Conservation (phyloP, 2,113 vertebrate genomes). For the Gallinago paraguaiae region DNA sequence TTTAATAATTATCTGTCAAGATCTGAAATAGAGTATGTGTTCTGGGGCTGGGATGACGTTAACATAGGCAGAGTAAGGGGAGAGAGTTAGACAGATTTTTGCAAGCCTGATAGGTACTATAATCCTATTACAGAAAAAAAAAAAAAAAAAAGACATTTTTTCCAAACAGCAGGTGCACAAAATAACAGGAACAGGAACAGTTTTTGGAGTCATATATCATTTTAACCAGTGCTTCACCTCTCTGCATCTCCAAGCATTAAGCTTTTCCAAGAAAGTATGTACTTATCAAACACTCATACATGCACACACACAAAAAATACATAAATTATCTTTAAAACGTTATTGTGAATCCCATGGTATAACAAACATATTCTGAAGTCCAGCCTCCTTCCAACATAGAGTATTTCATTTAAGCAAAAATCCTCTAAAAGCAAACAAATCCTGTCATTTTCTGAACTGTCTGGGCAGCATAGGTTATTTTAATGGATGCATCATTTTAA, state of each 20-base stretch:
- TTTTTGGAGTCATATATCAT: not conserved
- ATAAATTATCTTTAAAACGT: not conserved
- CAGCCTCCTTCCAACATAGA: not conserved
- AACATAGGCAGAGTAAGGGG: not conserved
- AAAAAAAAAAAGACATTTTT: not conserved
- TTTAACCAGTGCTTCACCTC: not conserved
- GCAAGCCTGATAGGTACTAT: not conserved
- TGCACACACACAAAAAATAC: not conserved
- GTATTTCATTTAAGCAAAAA: not conserved
- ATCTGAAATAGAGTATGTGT: not conserved
- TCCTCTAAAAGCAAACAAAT: not conserved
- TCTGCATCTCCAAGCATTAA: not conserved
- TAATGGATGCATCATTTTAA: conserved; percentile 15
- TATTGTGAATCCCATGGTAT: not conserved
- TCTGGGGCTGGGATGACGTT: not conserved
- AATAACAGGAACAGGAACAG: conserved; percentile 28
- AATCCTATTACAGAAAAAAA: not conserved
- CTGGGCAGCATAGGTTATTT: not conserved
- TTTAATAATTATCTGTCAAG: not conserved
- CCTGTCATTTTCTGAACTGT: not conserved
- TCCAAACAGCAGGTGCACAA: not conserved
- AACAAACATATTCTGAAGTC: not conserved
- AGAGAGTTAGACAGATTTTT: not conserved
- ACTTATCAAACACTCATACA: not conserved
- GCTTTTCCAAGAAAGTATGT: not conserved